phyloP scores from a whole-genome alignment of 2,113 vertebrate species.

The Nibea albiflora region DNA sequence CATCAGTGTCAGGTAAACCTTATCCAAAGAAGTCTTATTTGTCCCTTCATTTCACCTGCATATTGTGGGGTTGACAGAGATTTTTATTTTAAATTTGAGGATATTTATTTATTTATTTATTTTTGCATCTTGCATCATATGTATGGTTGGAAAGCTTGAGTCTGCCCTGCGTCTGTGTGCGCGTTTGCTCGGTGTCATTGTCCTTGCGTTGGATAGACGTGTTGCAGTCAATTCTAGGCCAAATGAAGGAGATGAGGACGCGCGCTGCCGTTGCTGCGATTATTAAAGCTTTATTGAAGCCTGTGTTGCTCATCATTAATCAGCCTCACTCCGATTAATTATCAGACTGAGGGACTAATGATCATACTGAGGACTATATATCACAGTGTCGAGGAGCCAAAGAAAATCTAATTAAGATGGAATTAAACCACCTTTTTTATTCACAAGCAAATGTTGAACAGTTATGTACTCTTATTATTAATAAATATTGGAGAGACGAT shows the following conservation, averaged over 20 bases:
- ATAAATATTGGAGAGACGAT: not conserved
- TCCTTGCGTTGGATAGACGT: slow-evolving; percentile 33
- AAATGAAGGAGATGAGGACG: not conserved
- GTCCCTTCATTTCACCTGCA: not conserved
- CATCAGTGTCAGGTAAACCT: slow-evolving; percentile 54
- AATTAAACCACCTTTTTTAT: not conserved
- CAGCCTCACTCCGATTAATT: not conserved
- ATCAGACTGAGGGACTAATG: not conserved
- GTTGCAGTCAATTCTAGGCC: slow-evolving; percentile 48
- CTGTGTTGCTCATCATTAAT: not conserved
- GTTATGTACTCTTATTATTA: not conserved
- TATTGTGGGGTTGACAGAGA: not conserved
- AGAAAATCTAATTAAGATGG: not conserved
- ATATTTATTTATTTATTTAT: not conserved
- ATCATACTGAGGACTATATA: not conserved
- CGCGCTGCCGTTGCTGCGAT: not conserved
- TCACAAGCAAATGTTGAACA: not conserved
- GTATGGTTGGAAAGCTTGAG: not conserved
- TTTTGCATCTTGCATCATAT: not conserved
- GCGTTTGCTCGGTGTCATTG: not conserved
- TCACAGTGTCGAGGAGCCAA: not conserved
- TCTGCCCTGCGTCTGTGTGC: not conserved
- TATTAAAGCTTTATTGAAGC: slow-evolving; percentile 14
- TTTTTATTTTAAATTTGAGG: slow-evolving; percentile 3
- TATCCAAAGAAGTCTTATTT: slow-evolving; percentile 35